A percentile compares a stretch with the other conserved stretches of the same genome.
Evolutionary conservation across 2,113 vertebrate genomes (phyloP).

Genomic region (Mastomys coucha): DNA sequence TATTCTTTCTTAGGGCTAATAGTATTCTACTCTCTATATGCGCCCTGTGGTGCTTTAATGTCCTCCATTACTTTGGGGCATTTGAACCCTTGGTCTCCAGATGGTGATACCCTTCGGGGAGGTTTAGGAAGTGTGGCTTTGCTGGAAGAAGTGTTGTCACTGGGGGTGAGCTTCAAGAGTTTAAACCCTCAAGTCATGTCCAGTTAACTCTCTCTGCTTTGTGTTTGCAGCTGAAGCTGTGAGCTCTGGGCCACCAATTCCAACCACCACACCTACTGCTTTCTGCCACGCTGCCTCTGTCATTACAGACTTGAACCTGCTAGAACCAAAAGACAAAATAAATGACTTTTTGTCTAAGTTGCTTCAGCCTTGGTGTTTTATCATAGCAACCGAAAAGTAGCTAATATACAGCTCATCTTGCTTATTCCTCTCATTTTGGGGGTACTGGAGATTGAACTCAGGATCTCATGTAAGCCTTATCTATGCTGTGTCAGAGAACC

Average conservation of each 20-base stretch:
- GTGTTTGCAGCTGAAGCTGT: neutral
- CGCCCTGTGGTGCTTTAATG: accelerated
- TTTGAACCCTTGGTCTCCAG: neutral
- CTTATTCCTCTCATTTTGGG: no score
- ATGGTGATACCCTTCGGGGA: neutral
- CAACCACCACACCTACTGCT: neutral
- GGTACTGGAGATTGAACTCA: neutral
- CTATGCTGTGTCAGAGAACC: accelerated
- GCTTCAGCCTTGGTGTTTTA: neutral
- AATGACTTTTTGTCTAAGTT: neutral
- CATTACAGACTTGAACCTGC: neutral
- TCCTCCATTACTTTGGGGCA: neutral
- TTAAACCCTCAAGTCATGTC: neutral
- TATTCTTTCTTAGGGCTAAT: neutral
- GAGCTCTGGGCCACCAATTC: neutral
- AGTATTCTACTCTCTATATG: neutral
- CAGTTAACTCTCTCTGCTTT: neutral
- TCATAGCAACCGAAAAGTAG: neutral
- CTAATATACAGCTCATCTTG: neutral
- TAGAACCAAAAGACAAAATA: neutral
- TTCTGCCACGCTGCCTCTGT: neutral
- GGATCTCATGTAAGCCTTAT: no score
- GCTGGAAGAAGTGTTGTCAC: neutral
- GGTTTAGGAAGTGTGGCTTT: neutral
- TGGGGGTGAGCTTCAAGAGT: neutral